A percentile compares a stretch with the other conserved stretches of the same genome.
Conservation (phyloP, 2,888 invertebrate genomes). For the Lithophane semibrunnea region DNA sequence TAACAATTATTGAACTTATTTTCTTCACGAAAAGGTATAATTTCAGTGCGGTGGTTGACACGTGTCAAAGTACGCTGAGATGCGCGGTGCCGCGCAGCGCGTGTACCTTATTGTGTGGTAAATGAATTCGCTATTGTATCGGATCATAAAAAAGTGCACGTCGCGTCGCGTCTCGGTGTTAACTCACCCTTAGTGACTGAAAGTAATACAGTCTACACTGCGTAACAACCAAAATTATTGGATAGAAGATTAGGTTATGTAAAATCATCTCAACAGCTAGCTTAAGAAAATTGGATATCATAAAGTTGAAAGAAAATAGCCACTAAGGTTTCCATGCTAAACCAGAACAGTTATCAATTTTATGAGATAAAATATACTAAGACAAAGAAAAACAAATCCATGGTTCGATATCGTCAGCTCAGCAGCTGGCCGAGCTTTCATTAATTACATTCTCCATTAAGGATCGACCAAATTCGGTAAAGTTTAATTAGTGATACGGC, state of each 20-base stretch:
- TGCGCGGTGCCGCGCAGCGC: too few species aligned
- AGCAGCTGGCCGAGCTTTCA: conserved; percentile 13
- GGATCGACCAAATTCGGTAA: conserved; percentile 23
- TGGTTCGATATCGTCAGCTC: background rate
- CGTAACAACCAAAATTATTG: background rate
- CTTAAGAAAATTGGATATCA: conserved; percentile 7
- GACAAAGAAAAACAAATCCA: background rate
- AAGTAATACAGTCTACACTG: background rate
- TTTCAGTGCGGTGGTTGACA: too few species aligned
- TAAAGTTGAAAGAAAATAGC: conserved; percentile 20
- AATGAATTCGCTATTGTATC: too few species aligned
- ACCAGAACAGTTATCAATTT: background rate
- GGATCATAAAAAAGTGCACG: too few species aligned
- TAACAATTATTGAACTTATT: too few species aligned
- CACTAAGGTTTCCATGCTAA: background rate
- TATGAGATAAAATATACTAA: background rate
- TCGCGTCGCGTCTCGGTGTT: too few species aligned
- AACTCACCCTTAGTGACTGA: too few species aligned
- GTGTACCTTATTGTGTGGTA: too few species aligned
- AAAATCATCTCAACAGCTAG: background rate
- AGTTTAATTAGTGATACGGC: conserved; percentile 49
- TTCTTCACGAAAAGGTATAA: too few species aligned
- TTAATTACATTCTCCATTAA: conserved; percentile 53
- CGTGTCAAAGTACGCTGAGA: too few species aligned
- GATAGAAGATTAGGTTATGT: background rate